Conservation (phyloP, 1,140 invertebrate genomes). For the Brachionus plicatilis region DNA sequence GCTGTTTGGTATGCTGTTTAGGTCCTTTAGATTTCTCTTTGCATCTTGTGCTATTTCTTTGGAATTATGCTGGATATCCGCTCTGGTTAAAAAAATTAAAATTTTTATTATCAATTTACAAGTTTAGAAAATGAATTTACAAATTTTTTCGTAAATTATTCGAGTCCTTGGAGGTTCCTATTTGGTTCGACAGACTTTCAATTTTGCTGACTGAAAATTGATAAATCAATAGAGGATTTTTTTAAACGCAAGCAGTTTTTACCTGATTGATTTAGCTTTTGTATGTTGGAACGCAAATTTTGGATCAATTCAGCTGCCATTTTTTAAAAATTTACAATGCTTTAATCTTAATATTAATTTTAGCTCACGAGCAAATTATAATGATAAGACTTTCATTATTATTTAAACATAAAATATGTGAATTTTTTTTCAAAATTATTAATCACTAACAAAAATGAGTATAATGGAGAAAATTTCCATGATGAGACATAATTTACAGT, state of each 20-base stretch:
- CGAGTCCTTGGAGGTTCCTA: background rate
- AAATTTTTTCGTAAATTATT: conserved; percentile 6
- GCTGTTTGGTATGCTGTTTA: background rate
- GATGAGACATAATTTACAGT: background rate
- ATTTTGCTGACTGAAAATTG: conserved; percentile 28
- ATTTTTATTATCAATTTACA: background rate
- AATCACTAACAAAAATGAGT: background rate
- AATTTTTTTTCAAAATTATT: background rate
- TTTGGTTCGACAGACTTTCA: conserved; percentile 25
- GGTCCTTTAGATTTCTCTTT: conserved; percentile 16
- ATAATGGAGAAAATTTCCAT: background rate
- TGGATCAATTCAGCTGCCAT: conserved; percentile 28
- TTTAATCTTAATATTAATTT: background rate
- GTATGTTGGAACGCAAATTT: conserved; percentile 14
- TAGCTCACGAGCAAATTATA: background rate
- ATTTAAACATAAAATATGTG: background rate
- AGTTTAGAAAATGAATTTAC: background rate
- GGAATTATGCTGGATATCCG: background rate
- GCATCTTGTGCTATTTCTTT: background rate
- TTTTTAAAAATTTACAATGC: background rate
- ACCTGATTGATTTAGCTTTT: conserved; percentile 34
- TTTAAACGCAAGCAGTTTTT: background rate
- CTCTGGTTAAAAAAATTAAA: background rate
- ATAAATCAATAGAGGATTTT: background rate
- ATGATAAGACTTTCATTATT: background rate